Evolutionary conservation across 2,797 vertebrate species (phyloP), one percentile per base, ranked within the genome.

Genomic region (Rhyacichthys aspro): DNA sequence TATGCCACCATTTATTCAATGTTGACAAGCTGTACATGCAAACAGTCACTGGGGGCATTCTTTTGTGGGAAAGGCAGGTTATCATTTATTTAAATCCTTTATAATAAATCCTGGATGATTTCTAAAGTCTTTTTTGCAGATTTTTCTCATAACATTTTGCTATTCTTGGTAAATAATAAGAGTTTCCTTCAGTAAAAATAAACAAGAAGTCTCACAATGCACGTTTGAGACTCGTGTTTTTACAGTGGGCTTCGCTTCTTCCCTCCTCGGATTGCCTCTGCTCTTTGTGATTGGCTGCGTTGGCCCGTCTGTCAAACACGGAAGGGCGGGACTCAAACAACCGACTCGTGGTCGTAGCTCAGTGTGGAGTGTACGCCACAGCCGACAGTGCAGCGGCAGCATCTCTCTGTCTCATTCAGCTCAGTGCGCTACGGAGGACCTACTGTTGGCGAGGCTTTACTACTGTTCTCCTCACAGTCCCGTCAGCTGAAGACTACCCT

Each of bases 321-420:
- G 17, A 59, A 80, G 73, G 90, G 90, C 86, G 88, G 89, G 87
- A 83, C 78, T 87, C 77, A 82, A 80, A 83, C 86, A 82, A 74
- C 85, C 68, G 74, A 79, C 85, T 86, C 87, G 83, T 86, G 87
- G 62, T 84, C 75, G 7, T 36, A 63, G 64, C 45, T 50, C 81
- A 58, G 75, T 73, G 49, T 45, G 78, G 74, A 78, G 65, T 43
- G 78, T 70, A 67, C 50, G 70, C 70, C 83, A 81, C 78, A 82
- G 78, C 80, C 71, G 70, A 73, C 58, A 49, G 56, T 47, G 19
- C 56, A 28, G 56, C 76, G 18, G 47, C 66, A 53, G 45, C 60
- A 45, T 63, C 68, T 11, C 52, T 53, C 17, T 18, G 38, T n/a
- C 34, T 34, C 50, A 53, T 53, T 23, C 36, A 39, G 34, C 67